A percentile compares a stretch with the other conserved stretches of the same genome.
These are phyloP conservation scores for Menidia beryllina DNA, from an alignment of 2,113 vertebrate species.

Conservation along the genomic window DNA sequence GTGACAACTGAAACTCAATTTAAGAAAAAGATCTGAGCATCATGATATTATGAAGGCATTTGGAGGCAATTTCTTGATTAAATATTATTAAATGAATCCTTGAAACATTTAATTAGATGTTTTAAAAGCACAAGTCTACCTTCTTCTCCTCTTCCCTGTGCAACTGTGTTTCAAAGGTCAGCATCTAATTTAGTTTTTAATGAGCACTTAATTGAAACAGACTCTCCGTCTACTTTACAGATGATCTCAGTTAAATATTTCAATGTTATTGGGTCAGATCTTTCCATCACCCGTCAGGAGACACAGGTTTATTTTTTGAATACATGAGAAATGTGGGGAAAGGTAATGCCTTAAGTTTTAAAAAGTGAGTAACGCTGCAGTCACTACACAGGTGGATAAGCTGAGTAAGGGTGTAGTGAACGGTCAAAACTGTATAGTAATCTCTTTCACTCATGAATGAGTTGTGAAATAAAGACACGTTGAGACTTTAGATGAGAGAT, in stretches of 20 bases:
- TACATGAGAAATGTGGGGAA: slow-evolving; percentile 33
- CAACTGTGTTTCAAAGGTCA: slow-evolving; percentile 74
- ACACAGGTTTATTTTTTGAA: slow-evolving; percentile 28
- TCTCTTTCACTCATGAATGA: slow-evolving; percentile 7
- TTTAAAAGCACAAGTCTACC: slow-evolving; percentile 55
- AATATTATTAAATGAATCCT: slow-evolving; percentile 5
- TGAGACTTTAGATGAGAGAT: slow-evolving; percentile 34
- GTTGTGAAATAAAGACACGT: slow-evolving; percentile 7
- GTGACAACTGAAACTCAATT: slow-evolving; percentile 7
- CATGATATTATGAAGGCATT: slow-evolving; percentile 17
- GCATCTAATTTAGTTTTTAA: slow-evolving; percentile 75
- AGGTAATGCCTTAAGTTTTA: slow-evolving; percentile 11
- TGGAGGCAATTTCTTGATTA: background rate
- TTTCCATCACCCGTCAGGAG: slow-evolving; percentile 39
- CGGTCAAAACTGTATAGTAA: slow-evolving; percentile 8
- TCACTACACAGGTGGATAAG: slow-evolving; percentile 7
- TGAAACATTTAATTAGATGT: slow-evolving; percentile 59
- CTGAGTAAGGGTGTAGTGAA: slow-evolving; percentile 5
- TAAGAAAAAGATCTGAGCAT: background rate
- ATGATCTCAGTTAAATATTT: slow-evolving; percentile 76
- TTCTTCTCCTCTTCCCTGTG: slow-evolving; percentile 66
- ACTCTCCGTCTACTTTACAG: slow-evolving; percentile 72
- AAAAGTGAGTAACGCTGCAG: slow-evolving; percentile 40
- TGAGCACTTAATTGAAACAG: slow-evolving; percentile 79
- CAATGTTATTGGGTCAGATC: slow-evolving; percentile 68